Base-by-base conservation (phyloP, 2,113 vertebrate species). In the Dicerorhinus sumatrensis region DNA sequence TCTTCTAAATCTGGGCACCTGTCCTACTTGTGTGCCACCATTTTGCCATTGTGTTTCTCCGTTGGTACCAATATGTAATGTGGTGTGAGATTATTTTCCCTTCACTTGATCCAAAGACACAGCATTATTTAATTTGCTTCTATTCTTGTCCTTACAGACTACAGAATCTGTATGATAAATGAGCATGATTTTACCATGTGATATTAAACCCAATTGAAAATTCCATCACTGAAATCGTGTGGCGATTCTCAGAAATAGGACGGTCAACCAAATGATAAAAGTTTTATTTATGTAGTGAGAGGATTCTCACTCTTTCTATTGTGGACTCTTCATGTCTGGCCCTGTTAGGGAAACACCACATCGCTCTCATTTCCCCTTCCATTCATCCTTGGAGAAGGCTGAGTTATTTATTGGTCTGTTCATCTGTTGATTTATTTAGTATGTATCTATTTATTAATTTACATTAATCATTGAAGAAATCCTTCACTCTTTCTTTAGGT, bases 1-100 rank as follows among this genome's bases (percentile, higher is more conserved):
- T 73, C n/a, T 65, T 67, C 13, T 70, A 51, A 95, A 60, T 36
- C 4, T 33, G 46, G 21, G 25, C 63, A 17, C 6, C 39, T 23
- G 12, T 9, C 6, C 17, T 2, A 27, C 14, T 7, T 67, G 3
- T 10, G 54, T 8, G 1, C 6, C 20, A 63, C 6, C 2, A 5
- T 82, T 90, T 82, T 17, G 2, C 13, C 33, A 70, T 21, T 14
- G 31, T 17, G 0, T n/a, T 85, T 92, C 14, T 75, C 6, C 39
- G 16, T 62, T 18, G 8, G 2, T 56, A 3, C 33, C 6, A 63
- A 56, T 25, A 82, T 33, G 8, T 54, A 54, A 46, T 31, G 25
- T 12, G 18, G 12, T 76, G 3, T 48, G 4, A 90, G 11, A 46
- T 69, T 20, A 31, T 29, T 82, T 80, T 17, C 13, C 14, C 5